These are phyloP conservation scores for Oasisia sp. DNA, from an alignment of 2,888 invertebrate genomes.

Conservation along the genomic window DNA sequence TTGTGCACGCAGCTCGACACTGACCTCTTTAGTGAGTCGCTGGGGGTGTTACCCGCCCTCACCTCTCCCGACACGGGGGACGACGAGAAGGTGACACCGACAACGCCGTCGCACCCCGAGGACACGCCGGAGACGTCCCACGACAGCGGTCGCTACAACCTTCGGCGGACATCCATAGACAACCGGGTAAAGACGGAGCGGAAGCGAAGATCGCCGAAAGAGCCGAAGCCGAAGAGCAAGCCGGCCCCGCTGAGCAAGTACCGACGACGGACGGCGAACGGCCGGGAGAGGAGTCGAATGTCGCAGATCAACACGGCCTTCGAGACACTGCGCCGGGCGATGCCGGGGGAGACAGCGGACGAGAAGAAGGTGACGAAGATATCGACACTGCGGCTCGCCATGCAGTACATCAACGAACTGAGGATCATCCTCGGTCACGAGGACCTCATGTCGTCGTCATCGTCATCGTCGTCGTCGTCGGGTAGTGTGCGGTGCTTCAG, in stretches of 20 bases:
- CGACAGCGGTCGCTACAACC: slow-evolving; percentile 71
- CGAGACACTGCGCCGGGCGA: slow-evolving; percentile 80
- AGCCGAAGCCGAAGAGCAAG: slow-evolving; percentile 68
- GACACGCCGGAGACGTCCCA: not conserved
- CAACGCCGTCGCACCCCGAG: not conserved
- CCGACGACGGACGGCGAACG: slow-evolving; percentile 88
- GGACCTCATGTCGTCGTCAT: not conserved
- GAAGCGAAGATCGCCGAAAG: slow-evolving; percentile 56
- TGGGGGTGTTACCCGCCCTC: not conserved
- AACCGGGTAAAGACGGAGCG: slow-evolving; percentile 69
- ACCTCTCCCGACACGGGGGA: not conserved
- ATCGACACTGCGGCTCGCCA: slow-evolving; percentile 85
- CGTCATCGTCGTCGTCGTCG: not conserved
- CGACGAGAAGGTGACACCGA: not conserved
- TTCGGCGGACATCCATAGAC: slow-evolving; percentile 75
- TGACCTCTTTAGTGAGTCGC: slow-evolving; percentile 12
- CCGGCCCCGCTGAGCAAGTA: slow-evolving; percentile 84
- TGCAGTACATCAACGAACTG: slow-evolving; percentile 85
- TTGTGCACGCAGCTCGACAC: slow-evolving; percentile 6
- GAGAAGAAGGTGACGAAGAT: slow-evolving; percentile 79
- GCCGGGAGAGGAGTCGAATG: slow-evolving; percentile 87
- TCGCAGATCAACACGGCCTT: slow-evolving; percentile 90
- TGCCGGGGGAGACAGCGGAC: slow-evolving; percentile 68
- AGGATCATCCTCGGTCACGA: slow-evolving; percentile 52
- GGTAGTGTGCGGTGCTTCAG: not conserved